Evolutionary conservation across 2,797 vertebrate genomes (phyloP), one percentile per base, ranked within the genome.

Genomic region (Spondyliosoma cantharus): DNA sequence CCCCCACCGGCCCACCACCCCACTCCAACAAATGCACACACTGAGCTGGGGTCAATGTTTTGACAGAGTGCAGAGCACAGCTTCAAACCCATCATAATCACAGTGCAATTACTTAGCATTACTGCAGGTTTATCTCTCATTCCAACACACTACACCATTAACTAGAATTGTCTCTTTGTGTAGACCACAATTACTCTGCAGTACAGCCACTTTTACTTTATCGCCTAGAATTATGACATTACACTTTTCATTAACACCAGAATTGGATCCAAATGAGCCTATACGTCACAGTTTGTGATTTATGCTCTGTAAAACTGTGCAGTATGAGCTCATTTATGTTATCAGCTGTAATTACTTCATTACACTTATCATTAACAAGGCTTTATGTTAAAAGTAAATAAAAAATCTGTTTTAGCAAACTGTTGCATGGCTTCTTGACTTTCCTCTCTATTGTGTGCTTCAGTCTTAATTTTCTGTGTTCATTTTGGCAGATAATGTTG

Each of bases 51-150:
- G 88, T 90, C 85, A 88, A 78, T 91, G 89, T 93, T 90, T 90
- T 92, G 88, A 93, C 92, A 90, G 86, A 80, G 80, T 54, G 54
- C 48, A 79, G 74, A 75, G 76, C 53, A 72, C 16, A 3, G 17
- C 84, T 83, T 87, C 85, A 85, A 76, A 85, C 86, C 84, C 88
- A 57, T 90, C 92, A 86, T 86, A 77, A 81, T 92, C 90, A 91
- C 81, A 54, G 76, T 89, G 86, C 91, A 91, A 93, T 92, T 93
- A 91, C 92, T 85, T 89, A 85, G 86, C 89, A 90, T 92, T 91
- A 89, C 86, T 75, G 85, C 87, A 82, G 91, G 49, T 90, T 92
- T 93, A 93, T 90, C 90, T 90, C 25, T 86, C 85, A 92, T 91
- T 90, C 87, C 75, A 9, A 68, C 0, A 24, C 82, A 50, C 83